Evolutionary conservation across 2,113 vertebrate genomes (phyloP), one percentile per base, ranked within the genome.

Genomic region (Coracopsis vasa): DNA sequence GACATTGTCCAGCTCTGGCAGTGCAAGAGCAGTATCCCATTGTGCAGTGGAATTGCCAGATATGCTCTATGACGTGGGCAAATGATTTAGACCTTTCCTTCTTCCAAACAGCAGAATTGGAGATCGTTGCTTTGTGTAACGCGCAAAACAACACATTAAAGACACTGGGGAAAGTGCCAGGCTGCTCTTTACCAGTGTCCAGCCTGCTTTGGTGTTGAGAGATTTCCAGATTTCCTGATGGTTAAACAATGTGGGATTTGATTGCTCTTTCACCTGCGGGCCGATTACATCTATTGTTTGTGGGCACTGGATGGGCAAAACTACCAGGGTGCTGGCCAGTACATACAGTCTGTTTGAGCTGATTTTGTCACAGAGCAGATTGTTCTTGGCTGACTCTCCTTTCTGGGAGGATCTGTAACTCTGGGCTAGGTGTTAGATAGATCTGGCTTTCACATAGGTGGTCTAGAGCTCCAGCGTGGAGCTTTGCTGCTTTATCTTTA

Each of bases 251-350:
- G 37, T 15, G 37, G 24, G 41, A 16, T 50, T 86, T 90, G 44
- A 71, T 79, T 93, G 69, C 51, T 94, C 82, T 86, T 92, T 95
- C 56, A 90, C 84, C 72, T 88, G 69, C 61, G 51, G 69, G 70
- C 77, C 48, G 60, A 20, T 93, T 84, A 71, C 16, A 33, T 23
- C 61, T 67, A 86, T 86, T 94, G 95, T 93, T 69, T 69, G 47
- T 92, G 88, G 50, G 77, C 80, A 93, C 69, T 88, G 73, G 66
- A 45, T 96, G 81, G 88, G 44, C 56, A 56, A 31, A 95, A 35
- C 31, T 60, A 62, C 33, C 48, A 0, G 2, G 29, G 54, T 81
- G 47, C 86, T 89, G 91, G 35, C 83, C 75, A 69, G 86, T 37
- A 86, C 73, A 1, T 33, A 37, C 54, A 3, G 20, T 93, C 66